phyloP scores from a whole-genome alignment of 2,797 vertebrate genomes.

The Argentina silus region DNA sequence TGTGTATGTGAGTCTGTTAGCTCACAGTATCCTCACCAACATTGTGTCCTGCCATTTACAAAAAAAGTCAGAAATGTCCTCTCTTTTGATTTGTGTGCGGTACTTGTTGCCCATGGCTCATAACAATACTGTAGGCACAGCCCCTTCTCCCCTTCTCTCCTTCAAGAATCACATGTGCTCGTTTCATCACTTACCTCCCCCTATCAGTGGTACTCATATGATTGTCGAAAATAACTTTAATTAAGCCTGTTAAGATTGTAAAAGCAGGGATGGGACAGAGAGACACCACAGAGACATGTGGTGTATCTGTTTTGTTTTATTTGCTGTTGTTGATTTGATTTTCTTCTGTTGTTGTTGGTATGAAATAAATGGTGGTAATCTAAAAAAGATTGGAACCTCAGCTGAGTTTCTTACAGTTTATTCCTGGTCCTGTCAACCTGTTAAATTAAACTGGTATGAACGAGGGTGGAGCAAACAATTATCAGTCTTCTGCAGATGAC shows the following conservation, averaged over 20 bases:
- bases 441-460: neutral
- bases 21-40: constrained; percentile 24
- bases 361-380: constrained; percentile 42
- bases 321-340: constrained; percentile 26
- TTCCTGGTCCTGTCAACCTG: neutral
- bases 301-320: constrained; percentile 29
- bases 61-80: constrained; percentile 43
- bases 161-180: constrained; percentile 23
- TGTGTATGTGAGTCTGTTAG: constrained; percentile 22
- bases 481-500: neutral
- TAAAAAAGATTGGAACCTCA: constrained; percentile 9
- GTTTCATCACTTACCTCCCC: constrained; percentile 23
- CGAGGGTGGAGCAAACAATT: neutral
- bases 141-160: constrained; percentile 9
- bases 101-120: constrained; percentile 19
- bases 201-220: constrained; percentile 25
- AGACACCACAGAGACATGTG: neutral
- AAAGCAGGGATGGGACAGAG: neutral
- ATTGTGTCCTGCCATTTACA: constrained; percentile 36
- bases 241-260: constrained; percentile 34
- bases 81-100: constrained; percentile 18
- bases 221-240: constrained; percentile 29
- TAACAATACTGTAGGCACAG: neutral
- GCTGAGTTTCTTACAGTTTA: neutral
- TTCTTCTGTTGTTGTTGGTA: constrained; percentile 34